Evolutionary conservation across 1,140 invertebrate species (phyloP), one percentile per base, ranked within the genome.

Genomic region (Drosophila gunungcola): DNA sequence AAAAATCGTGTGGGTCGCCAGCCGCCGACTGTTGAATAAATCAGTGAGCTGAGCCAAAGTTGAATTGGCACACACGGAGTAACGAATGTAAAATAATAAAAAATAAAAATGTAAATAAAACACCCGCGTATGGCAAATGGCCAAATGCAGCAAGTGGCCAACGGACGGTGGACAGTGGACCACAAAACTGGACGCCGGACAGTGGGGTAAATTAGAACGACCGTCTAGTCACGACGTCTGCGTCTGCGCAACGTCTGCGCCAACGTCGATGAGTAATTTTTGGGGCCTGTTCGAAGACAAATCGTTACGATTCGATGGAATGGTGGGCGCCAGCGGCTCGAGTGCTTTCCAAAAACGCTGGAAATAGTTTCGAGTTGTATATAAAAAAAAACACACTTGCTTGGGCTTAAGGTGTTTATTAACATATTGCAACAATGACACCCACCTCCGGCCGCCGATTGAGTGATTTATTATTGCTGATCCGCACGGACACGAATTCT

Each of bases 81-180:
- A 34, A 60, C 42, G 34, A 13, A 21, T 21, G 16, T 21, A 39
- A 55, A 53, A 54, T 13, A 73, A 43, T 7, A 43, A 60, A 27
- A 48, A 45, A 51, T 36, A 73, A 55, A 61, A 54, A 57, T 63
- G 58, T 58, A 84, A 62, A 63, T 57, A 49, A 73, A 61, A 88
- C 78, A 86, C 82, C 83, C 83, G 83, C 83, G 74, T 80, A 72
- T 73, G 62, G 78, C 75, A 68, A 77, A 61, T 77, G 64, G 73
- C 74, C 73, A 77, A 70, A 76, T 69, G 62, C 53, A 76, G 74
- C 73, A 76, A 77, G 73, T 69, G 73, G 72, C 41, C 67, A 51
- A 38, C 27, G 21, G 36, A 16, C 58, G 49, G 16, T 41, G 38
- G 58, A 41, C 48, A 52, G 11, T 52, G 41, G 45, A 38, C 69